Percentiles rank a stretch among this genome's conserved stretches.
Evolutionary conservation across 2,113 vertebrate genomes (phyloP).

Genomic region (Hemiscyllium ocellatum): DNA sequence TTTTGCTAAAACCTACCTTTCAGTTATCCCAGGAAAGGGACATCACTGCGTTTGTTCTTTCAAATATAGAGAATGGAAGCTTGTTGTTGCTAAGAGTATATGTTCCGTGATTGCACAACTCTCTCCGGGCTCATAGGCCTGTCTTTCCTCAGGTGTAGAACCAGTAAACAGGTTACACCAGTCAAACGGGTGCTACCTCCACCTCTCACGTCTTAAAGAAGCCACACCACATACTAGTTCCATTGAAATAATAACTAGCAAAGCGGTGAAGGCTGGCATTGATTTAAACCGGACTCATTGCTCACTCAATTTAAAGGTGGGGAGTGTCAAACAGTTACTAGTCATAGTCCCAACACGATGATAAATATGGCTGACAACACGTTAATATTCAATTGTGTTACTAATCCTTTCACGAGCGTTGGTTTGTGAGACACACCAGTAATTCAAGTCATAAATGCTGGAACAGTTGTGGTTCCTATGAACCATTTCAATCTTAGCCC

Average conservation of each 20-base stretch:
- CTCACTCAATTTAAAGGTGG: neutral
- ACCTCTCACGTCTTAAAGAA: constrained; percentile 11
- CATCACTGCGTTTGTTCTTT: neutral
- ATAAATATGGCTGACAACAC: neutral
- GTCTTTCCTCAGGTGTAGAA: neutral
- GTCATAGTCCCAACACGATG: neutral
- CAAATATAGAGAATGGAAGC: neutral
- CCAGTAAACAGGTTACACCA: constrained; percentile 25
- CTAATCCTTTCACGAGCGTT: neutral
- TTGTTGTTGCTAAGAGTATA: neutral
- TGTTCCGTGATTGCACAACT: neutral
- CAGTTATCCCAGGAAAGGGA: neutral
- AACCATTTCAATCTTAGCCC: too few relatives aligned
- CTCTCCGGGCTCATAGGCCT: neutral
- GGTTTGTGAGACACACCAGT: too few relatives aligned
- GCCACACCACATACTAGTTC: too few relatives aligned
- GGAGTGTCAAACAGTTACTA: neutral
- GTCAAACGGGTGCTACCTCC: neutral
- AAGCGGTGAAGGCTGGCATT: neutral
- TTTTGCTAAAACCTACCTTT: neutral
- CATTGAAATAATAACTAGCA: neutral
- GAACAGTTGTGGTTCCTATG: too few relatives aligned
- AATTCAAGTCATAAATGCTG: too few relatives aligned
- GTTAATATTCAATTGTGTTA: neutral
- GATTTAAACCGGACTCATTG: neutral